These are phyloP conservation scores for Tympanuchus pallidicinctus DNA, from an alignment of 2,113 vertebrate genomes.

Conservation along the genomic window DNA sequence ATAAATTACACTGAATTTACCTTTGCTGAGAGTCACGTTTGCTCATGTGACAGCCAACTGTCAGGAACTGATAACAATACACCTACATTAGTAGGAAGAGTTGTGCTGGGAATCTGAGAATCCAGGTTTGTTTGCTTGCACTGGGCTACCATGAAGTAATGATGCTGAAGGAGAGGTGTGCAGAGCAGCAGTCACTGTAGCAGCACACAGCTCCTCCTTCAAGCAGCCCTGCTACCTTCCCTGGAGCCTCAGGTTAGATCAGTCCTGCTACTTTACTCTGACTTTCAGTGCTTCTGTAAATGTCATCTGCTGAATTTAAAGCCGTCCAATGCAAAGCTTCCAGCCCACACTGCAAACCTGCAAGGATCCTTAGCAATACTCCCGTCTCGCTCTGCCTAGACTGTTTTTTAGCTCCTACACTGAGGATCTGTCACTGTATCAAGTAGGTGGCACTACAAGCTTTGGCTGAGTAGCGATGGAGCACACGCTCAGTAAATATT, in stretches of 20 bases:
- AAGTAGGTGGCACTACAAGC: constrained; percentile 41
- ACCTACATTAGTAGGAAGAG: background rate
- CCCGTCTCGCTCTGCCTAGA: background rate
- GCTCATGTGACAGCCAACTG: background rate
- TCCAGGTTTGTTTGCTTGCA: background rate
- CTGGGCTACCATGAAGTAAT: background rate
- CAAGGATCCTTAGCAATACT: background rate
- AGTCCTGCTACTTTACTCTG: background rate
- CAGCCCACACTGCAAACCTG: background rate
- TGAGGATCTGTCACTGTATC: background rate
- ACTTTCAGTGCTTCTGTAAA: background rate
- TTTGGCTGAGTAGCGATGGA: background rate
- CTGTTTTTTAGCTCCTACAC: background rate
- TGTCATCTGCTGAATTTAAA: background rate
- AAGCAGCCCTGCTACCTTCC: background rate
- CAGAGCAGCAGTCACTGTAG: background rate
- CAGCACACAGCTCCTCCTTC: background rate
- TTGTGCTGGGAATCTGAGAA: background rate
- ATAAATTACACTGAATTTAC: background rate
- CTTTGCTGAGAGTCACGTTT: background rate
- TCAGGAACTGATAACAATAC: background rate
- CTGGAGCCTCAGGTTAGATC: background rate
- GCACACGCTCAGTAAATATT: fast-evolving
- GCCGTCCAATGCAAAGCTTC: background rate
- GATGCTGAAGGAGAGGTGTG: background rate